phyloP scores from a whole-genome alignment of 23 tunicate genomes.

The Halocynthia roretzi region DNA sequence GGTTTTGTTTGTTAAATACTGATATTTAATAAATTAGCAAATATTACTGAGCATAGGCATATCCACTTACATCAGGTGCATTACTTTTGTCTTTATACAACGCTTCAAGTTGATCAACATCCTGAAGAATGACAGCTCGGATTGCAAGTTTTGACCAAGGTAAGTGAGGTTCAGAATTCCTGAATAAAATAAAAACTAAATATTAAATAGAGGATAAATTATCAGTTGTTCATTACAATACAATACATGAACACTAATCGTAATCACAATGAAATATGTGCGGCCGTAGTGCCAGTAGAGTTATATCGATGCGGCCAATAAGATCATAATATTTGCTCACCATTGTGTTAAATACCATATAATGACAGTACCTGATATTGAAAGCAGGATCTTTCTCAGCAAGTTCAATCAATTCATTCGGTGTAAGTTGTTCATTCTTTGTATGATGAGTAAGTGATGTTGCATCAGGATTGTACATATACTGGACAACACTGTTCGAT shows the following conservation, averaged over 20 bases:
- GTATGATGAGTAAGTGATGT: slow-evolving; percentile 38
- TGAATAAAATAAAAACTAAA: too few relatives aligned
- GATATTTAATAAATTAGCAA: too few relatives aligned
- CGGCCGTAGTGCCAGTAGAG: too few relatives aligned
- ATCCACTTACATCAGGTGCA: slow-evolving; percentile 14
- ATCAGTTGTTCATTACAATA: neutral
- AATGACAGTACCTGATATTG: slow-evolving; percentile 36
- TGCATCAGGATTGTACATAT: slow-evolving; percentile 83
- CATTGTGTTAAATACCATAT: neutral
- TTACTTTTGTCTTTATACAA: slow-evolving; percentile 1
- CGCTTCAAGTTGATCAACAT: slow-evolving; percentile 46
- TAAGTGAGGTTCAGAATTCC: slow-evolving; percentile 46
- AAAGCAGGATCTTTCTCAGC: slow-evolving; percentile 73
- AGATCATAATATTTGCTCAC: too few relatives aligned
- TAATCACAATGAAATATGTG: too few relatives aligned
- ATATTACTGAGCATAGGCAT: too few relatives aligned
- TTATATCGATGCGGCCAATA: too few relatives aligned
- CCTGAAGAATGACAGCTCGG: slow-evolving; percentile 63
- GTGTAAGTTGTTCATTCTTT: slow-evolving; percentile 70
- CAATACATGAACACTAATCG: neutral
- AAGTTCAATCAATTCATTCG: slow-evolving; percentile 77
- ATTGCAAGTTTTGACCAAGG: slow-evolving; percentile 68
- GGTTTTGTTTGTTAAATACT: too few relatives aligned
- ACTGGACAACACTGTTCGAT: slow-evolving; percentile 49
- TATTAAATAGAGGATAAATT: neutral